Evolutionary conservation across 2,797 vertebrate genomes (phyloP).

Genomic region (Rhyacichthys aspro): DNA sequence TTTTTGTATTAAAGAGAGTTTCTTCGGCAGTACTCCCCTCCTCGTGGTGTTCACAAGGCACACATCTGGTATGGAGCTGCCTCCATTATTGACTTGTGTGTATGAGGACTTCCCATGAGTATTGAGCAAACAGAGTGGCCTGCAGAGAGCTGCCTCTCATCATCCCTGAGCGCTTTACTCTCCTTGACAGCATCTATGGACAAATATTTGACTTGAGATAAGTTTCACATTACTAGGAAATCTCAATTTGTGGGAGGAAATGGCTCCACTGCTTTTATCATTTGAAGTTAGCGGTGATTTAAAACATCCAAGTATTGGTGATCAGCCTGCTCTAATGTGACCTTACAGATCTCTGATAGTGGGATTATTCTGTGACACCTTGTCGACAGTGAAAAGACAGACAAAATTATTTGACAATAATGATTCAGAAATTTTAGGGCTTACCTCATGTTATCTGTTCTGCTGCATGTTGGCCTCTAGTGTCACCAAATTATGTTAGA

Average conservation of each 20-base stretch:
- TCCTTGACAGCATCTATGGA: conserved; percentile 66
- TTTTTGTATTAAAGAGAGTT: background rate
- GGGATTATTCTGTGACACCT: no score
- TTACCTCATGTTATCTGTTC: no score
- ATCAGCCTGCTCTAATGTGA: conserved; percentile 1
- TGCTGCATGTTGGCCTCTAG: no score
- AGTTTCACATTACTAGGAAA: conserved; percentile 66
- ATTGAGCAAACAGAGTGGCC: conserved; percentile 70
- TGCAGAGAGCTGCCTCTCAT: conserved; percentile 68
- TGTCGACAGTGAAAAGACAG: no score
- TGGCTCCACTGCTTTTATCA: conserved; percentile 35
- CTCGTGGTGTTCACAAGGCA: conserved; percentile 11
- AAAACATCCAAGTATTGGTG: conserved; percentile 24
- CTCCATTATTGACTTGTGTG: conserved; percentile 68
- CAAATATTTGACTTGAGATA: conserved; percentile 75
- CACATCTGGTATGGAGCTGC: conserved; percentile 39
- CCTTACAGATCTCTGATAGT: conserved; percentile 7
- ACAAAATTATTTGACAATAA: no score
- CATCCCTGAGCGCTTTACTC: conserved; percentile 61
- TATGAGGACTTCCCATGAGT: conserved; percentile 69
- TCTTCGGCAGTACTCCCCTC: background rate
- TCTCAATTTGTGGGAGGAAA: conserved; percentile 55
- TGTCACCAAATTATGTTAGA: no score
- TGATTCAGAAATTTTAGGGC: no score
- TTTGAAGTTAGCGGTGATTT: conserved; percentile 37